Conservation (phyloP, 1,140 invertebrate genomes). For the Drosophila albomicans region DNA sequence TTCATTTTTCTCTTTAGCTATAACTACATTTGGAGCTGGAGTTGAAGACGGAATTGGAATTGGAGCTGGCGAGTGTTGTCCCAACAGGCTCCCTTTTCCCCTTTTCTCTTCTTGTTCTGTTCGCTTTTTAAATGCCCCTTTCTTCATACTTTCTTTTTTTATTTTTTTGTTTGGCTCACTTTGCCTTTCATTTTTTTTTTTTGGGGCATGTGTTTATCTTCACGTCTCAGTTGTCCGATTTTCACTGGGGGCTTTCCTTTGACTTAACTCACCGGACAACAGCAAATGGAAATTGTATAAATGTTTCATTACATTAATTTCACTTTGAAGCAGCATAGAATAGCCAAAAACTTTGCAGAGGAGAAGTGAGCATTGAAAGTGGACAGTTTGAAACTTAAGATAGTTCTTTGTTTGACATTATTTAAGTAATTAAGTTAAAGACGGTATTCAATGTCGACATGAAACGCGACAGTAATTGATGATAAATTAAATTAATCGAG, state of each 20-base stretch:
- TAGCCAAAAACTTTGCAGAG: neutral
- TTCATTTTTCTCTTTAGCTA: constrained; percentile 30
- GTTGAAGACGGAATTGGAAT: neutral
- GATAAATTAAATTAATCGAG: neutral
- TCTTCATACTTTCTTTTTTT: constrained; percentile 6
- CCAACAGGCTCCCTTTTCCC: constrained; percentile 15
- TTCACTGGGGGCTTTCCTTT: constrained; percentile 23
- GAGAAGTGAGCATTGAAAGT: constrained; percentile 21
- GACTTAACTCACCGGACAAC: constrained; percentile 23
- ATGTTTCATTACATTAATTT: constrained; percentile 75
- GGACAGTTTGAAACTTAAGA: constrained; percentile 1
- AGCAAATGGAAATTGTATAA: constrained; percentile 60
- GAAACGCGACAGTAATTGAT: neutral
- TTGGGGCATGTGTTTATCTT: constrained; percentile 54
- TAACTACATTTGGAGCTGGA: neutral
- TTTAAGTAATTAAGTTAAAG: constrained; percentile 33
- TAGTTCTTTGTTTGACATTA: constrained; percentile 16
- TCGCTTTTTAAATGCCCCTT: constrained; percentile 1
- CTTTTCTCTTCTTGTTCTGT: neutral
- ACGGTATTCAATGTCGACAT: neutral
- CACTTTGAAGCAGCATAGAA: constrained; percentile 51
- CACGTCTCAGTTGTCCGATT: constrained; percentile 54
- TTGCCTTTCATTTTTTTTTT: constrained; percentile 30
- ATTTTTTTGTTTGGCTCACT: neutral
- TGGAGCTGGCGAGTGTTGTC: neutral